Evolutionary conservation across 1,140 invertebrate genomes (phyloP).

Genomic region (Calephelis virginiensis): DNA sequence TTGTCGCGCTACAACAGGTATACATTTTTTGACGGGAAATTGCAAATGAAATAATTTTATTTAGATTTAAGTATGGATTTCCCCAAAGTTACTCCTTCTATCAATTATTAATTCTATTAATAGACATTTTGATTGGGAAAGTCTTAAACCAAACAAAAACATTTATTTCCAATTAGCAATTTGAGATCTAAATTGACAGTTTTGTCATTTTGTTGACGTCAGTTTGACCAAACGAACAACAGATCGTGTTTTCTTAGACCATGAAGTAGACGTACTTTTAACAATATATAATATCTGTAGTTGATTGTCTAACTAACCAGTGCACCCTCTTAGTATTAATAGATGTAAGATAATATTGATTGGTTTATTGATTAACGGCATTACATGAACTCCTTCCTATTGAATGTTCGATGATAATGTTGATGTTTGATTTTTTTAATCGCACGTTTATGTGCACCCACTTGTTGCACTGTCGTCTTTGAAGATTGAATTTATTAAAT

Average conservation of each 20-base stretch:
- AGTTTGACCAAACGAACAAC: background rate
- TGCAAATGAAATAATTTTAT: too few relatives aligned
- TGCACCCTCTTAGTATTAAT: conserved; percentile 28
- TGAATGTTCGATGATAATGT: conserved; percentile 77
- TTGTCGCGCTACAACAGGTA: too few relatives aligned
- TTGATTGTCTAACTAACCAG: conserved; percentile 8
- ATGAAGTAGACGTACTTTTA: background rate
- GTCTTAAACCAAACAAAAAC: too few relatives aligned
- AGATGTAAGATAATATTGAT: conserved; percentile 8
- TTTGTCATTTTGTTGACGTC: background rate
- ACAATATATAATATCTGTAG: conserved; percentile 8
- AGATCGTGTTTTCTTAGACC: too few relatives aligned
- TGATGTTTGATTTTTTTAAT: conserved; percentile 39
- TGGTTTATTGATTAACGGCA: background rate
- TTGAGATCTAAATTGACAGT: too few relatives aligned
- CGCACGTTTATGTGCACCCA: background rate
- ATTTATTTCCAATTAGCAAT: too few relatives aligned
- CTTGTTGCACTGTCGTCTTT: background rate
- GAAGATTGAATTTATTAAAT: too few relatives aligned
- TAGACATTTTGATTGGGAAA: too few relatives aligned
- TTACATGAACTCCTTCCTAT: conserved; percentile 27
- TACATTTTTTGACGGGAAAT: too few relatives aligned
- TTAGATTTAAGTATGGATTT: too few relatives aligned
- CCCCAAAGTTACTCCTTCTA: too few relatives aligned
- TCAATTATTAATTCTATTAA: too few relatives aligned